Evolutionary conservation across 2,888 invertebrate genomes (phyloP), one percentile per base, ranked within the genome.

Genomic region (Pandemis heparana): DNA sequence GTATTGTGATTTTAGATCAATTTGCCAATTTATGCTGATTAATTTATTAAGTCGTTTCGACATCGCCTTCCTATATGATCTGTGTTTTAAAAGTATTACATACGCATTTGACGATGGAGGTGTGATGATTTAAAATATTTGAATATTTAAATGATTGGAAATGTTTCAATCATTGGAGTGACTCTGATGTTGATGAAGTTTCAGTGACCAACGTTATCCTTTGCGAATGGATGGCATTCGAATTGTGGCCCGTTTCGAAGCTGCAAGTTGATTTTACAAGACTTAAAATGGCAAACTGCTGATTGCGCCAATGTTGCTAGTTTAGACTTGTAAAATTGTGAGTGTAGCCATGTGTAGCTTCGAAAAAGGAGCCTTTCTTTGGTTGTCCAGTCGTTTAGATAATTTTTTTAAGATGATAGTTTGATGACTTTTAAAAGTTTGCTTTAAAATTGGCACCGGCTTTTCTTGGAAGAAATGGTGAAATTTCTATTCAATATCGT

Each of bases 61-160:
- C 59, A n/a, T 38, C 18, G 70, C 70, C 70, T 67, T 62, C 62
- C 43, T 56, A 63, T 46, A 41, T 68, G 72, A 67, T 72, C 72
- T 72, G 72, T 63, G 67, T 68, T 73, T 68, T 67, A 63, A 73
- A 73, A 71, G 61, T 72, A 67, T 72, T 68, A 72, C 62, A 48
- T 51, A 23, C 18, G 56, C 56, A 56, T 56, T 56, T 56, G 56
- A 18, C 53, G 53, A 23, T 5, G 56, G 12, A 23, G 56, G 56
- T 56, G 18, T 56, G 12, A 56, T 10, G 23, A 23, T 23, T 12
- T 1, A 10, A 23, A 12, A n/a, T 32, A 32, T 5, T n/a, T n/a
- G 12, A 12, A n/a, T 32, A 32, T 5, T n/a, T n/a, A 14, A n/a
- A 1, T n/a, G 5, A 16, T 43, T 43, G 43, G 43, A 43, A 4